Conservation (phyloP, 1,140 invertebrate genomes). For the Zaprionus gabonicus region DNA sequence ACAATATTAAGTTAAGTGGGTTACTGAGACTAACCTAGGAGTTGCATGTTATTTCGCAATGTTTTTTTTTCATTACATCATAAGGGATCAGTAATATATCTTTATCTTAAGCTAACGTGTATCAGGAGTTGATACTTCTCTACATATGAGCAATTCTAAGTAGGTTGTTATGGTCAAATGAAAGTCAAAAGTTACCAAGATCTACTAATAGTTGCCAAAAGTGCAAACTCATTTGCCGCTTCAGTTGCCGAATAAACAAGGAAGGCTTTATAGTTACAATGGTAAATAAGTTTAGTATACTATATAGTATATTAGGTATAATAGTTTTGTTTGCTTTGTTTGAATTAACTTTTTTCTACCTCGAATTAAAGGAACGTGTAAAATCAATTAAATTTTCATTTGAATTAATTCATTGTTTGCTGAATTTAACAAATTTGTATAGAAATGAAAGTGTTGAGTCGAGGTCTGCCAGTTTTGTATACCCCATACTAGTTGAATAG, state of each 20-base stretch:
- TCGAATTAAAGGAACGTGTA: neutral
- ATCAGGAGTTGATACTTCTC: too few species aligned
- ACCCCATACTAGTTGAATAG: neutral
- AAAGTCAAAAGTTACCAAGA: too few species aligned
- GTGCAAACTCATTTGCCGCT: neutral
- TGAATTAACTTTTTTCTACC: neutral
- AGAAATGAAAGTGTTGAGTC: constrained; percentile 6
- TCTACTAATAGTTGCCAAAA: neutral
- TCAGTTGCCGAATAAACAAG: neutral
- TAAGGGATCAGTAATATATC: too few species aligned
- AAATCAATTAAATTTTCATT: neutral
- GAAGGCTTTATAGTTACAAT: neutral
- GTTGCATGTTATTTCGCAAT: neutral
- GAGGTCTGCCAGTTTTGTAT: neutral
- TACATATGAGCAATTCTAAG: too few species aligned
- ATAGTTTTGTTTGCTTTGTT: neutral
- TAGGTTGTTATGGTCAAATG: too few species aligned
- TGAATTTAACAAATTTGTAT: neutral
- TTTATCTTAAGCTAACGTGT: too few species aligned
- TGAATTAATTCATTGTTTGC: constrained; percentile 1
- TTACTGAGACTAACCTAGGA: neutral
- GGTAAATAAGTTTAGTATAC: too few species aligned
- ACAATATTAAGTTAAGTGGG: neutral
- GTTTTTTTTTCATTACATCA: too few species aligned
- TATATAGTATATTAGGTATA: neutral